phyloP scores from a whole-genome alignment of 2,113 vertebrate species.

The Prinia subflava region DNA sequence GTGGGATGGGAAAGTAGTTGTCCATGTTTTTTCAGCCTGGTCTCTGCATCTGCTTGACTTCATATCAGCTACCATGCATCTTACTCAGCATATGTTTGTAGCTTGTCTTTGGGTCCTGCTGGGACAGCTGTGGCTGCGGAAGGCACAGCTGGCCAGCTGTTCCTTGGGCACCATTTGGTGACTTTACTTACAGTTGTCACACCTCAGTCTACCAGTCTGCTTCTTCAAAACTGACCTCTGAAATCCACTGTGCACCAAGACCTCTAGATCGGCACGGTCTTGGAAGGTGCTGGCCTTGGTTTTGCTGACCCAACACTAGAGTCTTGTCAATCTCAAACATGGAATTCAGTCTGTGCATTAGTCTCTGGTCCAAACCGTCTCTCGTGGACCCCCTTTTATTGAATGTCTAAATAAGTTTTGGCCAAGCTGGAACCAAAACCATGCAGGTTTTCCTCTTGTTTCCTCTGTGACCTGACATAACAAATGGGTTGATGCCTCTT shows the following conservation, averaged over 20 bases:
- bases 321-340: background rate
- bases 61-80: background rate
- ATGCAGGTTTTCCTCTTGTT: background rate
- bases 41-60: background rate
- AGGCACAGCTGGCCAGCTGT: background rate
- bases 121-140: background rate
- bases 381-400: background rate
- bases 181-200: background rate
- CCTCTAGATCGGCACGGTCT: background rate
- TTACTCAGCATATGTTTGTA: background rate
- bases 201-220: background rate
- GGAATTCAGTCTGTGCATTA: background rate
- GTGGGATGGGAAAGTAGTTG: background rate
- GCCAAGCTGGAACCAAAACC: background rate
- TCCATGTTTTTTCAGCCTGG: background rate
- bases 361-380: background rate
- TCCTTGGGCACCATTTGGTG: background rate
- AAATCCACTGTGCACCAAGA: background rate
- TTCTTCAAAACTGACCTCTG: background rate
- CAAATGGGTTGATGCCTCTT: background rate
- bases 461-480: background rate
- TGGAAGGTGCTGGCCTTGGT: background rate
- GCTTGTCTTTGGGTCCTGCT: background rate
- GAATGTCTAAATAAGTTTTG: background rate
- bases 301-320: background rate